These are phyloP conservation scores for Drosophila ogumai DNA, from an alignment of 1,140 invertebrate genomes.

Conservation along the genomic window DNA sequence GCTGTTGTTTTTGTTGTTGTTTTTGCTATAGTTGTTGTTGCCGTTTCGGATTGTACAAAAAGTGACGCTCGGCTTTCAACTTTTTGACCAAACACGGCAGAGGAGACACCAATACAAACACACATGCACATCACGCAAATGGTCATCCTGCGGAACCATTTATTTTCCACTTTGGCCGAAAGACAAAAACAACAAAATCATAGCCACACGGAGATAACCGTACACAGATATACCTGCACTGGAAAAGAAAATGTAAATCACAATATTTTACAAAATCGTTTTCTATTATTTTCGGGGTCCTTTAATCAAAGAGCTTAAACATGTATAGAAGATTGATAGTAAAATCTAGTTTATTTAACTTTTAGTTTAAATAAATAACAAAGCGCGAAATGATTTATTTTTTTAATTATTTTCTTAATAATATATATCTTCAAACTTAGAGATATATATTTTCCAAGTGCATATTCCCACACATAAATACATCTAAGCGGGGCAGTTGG, in stretches of 20 bases:
- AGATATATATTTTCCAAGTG: background rate
- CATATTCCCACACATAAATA: slow-evolving; percentile 16
- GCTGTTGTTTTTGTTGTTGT: slow-evolving; percentile 31
- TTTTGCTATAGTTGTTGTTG: slow-evolving; percentile 31
- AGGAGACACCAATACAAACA: slow-evolving; percentile 11
- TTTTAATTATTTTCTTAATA: too few species aligned
- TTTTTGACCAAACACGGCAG: slow-evolving; percentile 67
- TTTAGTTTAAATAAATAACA: too few species aligned
- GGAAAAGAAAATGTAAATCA: background rate
- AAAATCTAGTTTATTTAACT: too few species aligned
- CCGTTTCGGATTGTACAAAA: slow-evolving; percentile 63
- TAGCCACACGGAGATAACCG: slow-evolving; percentile 23
- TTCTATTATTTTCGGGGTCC: background rate
- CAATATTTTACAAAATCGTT: background rate
- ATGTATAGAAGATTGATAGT: too few species aligned
- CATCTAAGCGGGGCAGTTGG: slow-evolving; percentile 10
- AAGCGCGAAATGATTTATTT: too few species aligned
- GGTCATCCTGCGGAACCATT: slow-evolving; percentile 82
- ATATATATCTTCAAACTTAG: too few species aligned
- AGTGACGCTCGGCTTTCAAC: slow-evolving; percentile 77
- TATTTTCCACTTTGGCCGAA: slow-evolving; percentile 81
- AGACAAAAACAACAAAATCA: slow-evolving; percentile 63
- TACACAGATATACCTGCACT: slow-evolving; percentile 7
- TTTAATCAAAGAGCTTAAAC: background rate
- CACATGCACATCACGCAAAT: slow-evolving; percentile 68